phyloP scores from a whole-genome alignment of 1,140 invertebrate genomes.

The Homalodisca vitripennis region DNA sequence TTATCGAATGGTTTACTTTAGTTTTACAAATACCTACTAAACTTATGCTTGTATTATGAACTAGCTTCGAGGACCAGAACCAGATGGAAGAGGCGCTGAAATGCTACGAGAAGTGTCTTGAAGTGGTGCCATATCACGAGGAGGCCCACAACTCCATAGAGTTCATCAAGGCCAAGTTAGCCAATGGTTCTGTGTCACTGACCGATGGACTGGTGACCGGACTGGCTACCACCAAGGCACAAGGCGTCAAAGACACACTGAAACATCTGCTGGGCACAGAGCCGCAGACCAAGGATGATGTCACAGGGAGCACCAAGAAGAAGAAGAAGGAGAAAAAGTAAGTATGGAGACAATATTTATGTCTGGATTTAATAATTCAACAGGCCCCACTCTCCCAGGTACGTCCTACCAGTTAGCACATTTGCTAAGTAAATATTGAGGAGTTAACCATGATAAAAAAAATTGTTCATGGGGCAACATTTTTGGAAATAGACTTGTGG shows the following conservation, averaged over 20 bases:
- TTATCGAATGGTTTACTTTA: too few species aligned
- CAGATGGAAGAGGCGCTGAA: constrained; percentile 82
- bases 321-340: constrained; percentile 68
- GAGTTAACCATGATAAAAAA: too few species aligned
- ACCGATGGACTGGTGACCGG: constrained; percentile 58
- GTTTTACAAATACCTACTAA: too few species aligned
- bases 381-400: too few species aligned
- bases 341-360: too few species aligned
- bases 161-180: constrained; percentile 62
- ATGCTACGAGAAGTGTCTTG: constrained; percentile 77
- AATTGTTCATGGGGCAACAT: too few species aligned
- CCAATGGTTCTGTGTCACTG: constrained; percentile 48
- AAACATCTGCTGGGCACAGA: constrained; percentile 57
- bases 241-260: constrained; percentile 62
- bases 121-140: constrained; percentile 77
- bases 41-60: constrained; percentile 35
- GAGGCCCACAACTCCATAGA: constrained; percentile 80
- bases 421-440: too few species aligned
- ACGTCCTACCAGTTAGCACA: too few species aligned
- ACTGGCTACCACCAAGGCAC: constrained; percentile 52
- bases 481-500: too few species aligned
- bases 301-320: constrained; percentile 49
- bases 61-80: constrained; percentile 75
- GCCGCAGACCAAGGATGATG: constrained; percentile 43
- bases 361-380: too few species aligned